phyloP scores from a whole-genome alignment of 2,888 invertebrate genomes.

The Drosophila recens region DNA sequence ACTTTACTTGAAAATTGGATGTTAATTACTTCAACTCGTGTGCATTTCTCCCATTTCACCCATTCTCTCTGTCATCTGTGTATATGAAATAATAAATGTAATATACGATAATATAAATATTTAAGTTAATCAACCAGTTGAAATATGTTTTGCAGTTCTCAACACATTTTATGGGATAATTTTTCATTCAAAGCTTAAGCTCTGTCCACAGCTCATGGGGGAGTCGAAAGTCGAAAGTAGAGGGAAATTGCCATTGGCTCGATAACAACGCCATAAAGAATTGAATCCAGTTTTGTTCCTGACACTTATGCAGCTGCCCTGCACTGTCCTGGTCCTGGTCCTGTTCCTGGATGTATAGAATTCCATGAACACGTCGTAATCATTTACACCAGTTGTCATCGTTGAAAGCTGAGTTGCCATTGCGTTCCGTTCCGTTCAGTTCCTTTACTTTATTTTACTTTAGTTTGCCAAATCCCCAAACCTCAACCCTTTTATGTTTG shows the following conservation, averaged over 20 bases:
- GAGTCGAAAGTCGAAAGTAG: constrained; percentile 1
- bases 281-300: constrained; percentile 68
- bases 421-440: constrained; percentile 12
- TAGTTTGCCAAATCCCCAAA: constrained; percentile 16
- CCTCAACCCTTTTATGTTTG: constrained; percentile 1
- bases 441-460: constrained; percentile 23
- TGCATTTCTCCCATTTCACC: constrained; percentile 30
- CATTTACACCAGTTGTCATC: constrained; percentile 77
- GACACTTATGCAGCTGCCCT: constrained; percentile 71
- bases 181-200: constrained; percentile 60
- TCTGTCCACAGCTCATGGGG: not conserved
- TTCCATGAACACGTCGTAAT: constrained; percentile 71
- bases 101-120: constrained; percentile 24
- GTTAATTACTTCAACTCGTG: constrained; percentile 73
- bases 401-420: constrained; percentile 49
- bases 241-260: constrained; percentile 48
- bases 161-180: constrained; percentile 59
- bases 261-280: constrained; percentile 65
- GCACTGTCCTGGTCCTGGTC: not conserved
- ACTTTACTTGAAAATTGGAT: constrained; percentile 65
- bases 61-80: not conserved
- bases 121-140: constrained; percentile 14
- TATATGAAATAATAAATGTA: constrained; percentile 18
- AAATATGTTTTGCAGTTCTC: constrained; percentile 25
- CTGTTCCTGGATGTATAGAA: constrained; percentile 27